Base-by-base conservation (phyloP, 2,113 vertebrate genomes). In the Machaerirhynchus nigripectus region DNA sequence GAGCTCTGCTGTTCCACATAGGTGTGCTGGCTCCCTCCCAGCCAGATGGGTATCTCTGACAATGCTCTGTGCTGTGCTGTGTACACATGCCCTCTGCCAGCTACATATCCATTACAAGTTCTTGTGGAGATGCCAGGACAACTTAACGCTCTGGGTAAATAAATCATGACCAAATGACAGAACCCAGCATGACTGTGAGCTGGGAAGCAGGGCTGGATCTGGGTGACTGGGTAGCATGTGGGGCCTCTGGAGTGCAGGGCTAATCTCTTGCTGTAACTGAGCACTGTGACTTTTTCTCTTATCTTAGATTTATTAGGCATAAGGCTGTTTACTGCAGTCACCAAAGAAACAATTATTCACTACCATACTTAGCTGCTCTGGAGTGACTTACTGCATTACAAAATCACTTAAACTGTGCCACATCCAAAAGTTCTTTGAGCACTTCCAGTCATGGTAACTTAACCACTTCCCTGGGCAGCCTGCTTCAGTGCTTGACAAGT, bases 81-180 rank as follows among this genome's bases (percentile, higher is more conserved):
- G 83, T 90, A 87, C 88, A 89, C 71, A 15, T 11, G 65, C 84
- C 93, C 92, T 98, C 96, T 91, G 59, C 71, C 96, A 95, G 96
- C 96, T 97, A 95, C 95, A 71, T 78, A 96, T 98, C 97, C 96
- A 75, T 98, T 96, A 97, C 83, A 97, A 94, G 88, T 56, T 86
- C 79, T 84, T 49, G 52, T 67, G 93, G 89, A 95, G 93, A 59
- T 39, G 60, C 92, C 64, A 78, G 83, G 64, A 92, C 79, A 84
- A 78, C 76, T 63, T 71, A 90, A 73, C 68, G 60, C 52, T 10
- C 73, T 64, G 60, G 53, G 56, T 95, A 95, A 96, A 96, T 94
- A 96, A 96, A 93, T 90, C 93, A 95, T 74, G 93, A 80, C 39
- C 2, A 7, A 87, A 27, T 75, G 79, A 86, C 77, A 92, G 87